Conservation (phyloP, 2,797 vertebrate species). For the Sebastes cheni region DNA sequence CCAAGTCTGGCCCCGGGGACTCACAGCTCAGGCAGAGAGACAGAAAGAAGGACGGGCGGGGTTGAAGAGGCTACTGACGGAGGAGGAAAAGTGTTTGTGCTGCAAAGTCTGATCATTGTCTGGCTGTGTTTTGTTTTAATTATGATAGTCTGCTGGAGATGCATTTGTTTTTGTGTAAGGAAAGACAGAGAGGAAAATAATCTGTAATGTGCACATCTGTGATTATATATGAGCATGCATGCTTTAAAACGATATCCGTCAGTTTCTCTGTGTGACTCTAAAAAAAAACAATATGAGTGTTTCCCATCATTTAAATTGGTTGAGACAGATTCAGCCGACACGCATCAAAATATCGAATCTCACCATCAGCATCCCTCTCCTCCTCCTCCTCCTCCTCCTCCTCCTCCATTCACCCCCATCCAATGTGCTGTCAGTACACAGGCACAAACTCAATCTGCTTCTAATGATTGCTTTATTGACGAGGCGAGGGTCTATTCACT, state of each 20-base stretch:
- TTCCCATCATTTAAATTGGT: constrained; percentile 63
- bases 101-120: neutral
- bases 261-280: constrained; percentile 8
- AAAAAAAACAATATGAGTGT: constrained; percentile 29
- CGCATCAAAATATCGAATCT: constrained; percentile 69
- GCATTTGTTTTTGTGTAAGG: neutral
- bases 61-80: neutral
- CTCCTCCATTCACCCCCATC: constrained; percentile 30
- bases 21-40: neutral
- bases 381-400: neutral
- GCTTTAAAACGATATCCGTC: constrained; percentile 6
- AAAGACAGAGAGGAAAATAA: neutral
- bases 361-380: constrained; percentile 37
- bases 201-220: neutral
- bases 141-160: constrained; percentile 1
- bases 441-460: constrained; percentile 82
- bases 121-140: constrained; percentile 24
- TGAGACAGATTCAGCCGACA: constrained; percentile 62
- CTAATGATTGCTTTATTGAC: constrained; percentile 85
- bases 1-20: constrained; percentile 20
- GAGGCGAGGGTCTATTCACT: constrained; percentile 74
- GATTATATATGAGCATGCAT: neutral
- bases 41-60: constrained; percentile 5
- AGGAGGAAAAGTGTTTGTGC: neutral
- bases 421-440: constrained; percentile 60